Base-by-base conservation (phyloP, 2,888 invertebrate species). In the Gasteruption jaculator region DNA sequence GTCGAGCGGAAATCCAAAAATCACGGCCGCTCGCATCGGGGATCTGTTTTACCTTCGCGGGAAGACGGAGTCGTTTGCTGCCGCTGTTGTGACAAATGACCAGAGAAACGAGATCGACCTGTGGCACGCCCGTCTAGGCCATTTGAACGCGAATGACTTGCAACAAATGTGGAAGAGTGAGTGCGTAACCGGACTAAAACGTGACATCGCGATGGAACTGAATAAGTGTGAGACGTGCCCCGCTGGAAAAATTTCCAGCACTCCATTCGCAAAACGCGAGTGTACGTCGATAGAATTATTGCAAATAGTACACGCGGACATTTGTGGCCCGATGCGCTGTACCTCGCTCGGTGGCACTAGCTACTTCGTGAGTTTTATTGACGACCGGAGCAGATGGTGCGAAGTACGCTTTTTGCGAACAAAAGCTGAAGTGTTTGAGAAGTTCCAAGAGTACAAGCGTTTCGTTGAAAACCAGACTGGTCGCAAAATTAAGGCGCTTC, bases 301-400 rank as follows among this genome's bases (percentile, higher is more conserved):
- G 1, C 41, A 49, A 5, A 38, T 52, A 3, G 25, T 53, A 1
- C 40, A 50, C 24, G 37, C 41, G 0, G 48, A 53, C 19, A 33
- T 53, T 2, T 53, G 49, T 14, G 50, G 50, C 1, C 56, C 57
- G 1, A 52, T 54, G 50, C 26, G 50, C 4, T 24, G 40, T 3
- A 34, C 45, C n/a, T 56, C 55, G 1, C 27, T 41, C n/a, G 52
- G 49, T 7, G 41, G 45, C 15, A 29, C 41, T 11, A 38, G 22
- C 26, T 58, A 60, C 29, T 50, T 57, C 24, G 47, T 54, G 4
- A 54, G 53, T 2, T 56, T 57, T 33, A 57, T 54, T 1, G 58
- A 58, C 37, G 54, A 60, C 31, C 6, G 33, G 24, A 47, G 48
- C 0, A 33, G 59, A 22, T 59, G 52, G 48, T 48, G 50, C 11